phyloP scores from a whole-genome alignment of 2,797 vertebrate species.

The Coranthus polyacanthus region DNA sequence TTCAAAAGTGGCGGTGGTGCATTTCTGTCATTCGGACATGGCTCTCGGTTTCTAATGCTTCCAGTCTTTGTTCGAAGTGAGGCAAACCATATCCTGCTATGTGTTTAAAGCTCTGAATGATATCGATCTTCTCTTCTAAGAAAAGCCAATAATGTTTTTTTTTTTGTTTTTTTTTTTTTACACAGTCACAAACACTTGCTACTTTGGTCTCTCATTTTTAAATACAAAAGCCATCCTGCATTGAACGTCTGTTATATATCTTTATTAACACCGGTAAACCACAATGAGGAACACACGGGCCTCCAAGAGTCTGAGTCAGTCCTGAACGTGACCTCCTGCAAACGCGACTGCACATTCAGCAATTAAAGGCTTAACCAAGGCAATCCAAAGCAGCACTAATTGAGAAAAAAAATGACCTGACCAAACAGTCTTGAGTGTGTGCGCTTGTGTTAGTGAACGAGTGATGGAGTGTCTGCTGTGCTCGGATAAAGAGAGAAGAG shows the following conservation, averaged over 20 bases:
- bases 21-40: no score
- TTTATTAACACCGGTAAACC: background rate
- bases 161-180: no score
- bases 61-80: no score
- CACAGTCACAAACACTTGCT: no score
- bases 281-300: background rate
- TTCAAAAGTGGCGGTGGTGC: no score
- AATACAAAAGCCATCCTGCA: background rate
- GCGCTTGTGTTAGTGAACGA: background rate
- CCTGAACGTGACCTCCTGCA: constrained; percentile 14
- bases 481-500: constrained; percentile 8
- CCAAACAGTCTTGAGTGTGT: constrained; percentile 4
- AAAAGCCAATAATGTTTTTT: no score
- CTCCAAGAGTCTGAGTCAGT: constrained; percentile 12
- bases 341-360: constrained; percentile 50
- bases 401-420: constrained; percentile 31
- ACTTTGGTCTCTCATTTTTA: background rate
- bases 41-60: no score
- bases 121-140: no score
- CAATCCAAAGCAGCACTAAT: constrained; percentile 26
- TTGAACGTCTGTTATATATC: background rate
- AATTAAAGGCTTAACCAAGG: constrained; percentile 38
- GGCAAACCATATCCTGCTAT: no score
- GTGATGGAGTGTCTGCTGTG: constrained; percentile 38
- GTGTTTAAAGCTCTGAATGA: no score